Evolutionary conservation across 2,113 vertebrate species (phyloP).

Genomic region (Hydropotes inermis): DNA sequence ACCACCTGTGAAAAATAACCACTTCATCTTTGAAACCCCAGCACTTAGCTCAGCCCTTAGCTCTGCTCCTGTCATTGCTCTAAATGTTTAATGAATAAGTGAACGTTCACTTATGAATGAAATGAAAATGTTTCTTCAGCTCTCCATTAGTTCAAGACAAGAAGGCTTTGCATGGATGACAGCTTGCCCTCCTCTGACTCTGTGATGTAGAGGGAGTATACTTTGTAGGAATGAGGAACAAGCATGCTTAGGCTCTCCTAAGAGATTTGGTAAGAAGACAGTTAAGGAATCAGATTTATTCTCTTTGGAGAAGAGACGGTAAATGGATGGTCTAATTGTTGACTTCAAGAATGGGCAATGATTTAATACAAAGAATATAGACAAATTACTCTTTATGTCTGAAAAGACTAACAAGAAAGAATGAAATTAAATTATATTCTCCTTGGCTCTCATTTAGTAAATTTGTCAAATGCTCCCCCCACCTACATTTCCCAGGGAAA

Average conservation of each 20-base stretch:
- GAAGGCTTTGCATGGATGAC: neutral
- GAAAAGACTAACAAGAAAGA: neutral
- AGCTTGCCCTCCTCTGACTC: neutral
- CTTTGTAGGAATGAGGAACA: neutral
- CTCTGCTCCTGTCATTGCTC: neutral
- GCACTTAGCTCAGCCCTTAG: neutral
- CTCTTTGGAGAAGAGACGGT: conserved; percentile 17
- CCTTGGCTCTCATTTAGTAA: neutral
- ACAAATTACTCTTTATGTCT: conserved; percentile 19
- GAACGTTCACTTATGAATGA: neutral
- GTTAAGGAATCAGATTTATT: conserved; percentile 16
- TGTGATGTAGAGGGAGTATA: neutral
- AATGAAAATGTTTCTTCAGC: neutral
- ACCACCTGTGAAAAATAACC: neutral
- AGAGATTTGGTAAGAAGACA: neutral
- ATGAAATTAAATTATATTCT: neutral
- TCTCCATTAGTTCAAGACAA: neutral
- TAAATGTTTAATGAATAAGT: neutral
- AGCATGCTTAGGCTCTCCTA: neutral
- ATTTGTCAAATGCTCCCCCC: neutral
- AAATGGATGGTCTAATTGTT: neutral
- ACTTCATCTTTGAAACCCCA: neutral
- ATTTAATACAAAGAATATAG: neutral
- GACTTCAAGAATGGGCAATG: neutral
- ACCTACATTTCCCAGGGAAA: neutral